Evolutionary conservation across 2,888 invertebrate genomes (phyloP).

Genomic region (Leucophora obtusa): DNA sequence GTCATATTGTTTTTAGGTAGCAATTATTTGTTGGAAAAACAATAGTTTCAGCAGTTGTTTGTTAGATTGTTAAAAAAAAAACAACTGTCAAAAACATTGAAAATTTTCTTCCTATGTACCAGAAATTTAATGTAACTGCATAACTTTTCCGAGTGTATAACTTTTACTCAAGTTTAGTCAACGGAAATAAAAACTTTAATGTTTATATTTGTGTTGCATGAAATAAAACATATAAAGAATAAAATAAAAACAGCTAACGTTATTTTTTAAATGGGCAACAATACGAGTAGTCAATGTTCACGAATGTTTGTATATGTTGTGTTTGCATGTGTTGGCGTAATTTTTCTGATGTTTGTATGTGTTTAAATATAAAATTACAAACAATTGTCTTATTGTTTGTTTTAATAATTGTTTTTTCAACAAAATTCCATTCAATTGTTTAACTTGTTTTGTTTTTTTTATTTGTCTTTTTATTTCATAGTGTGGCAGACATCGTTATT

Average conservation of each 20-base stretch:
- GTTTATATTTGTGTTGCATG: slow-evolving; percentile 34
- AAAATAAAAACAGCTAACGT: slow-evolving; percentile 22
- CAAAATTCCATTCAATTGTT: slow-evolving; percentile 25
- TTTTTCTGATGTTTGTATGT: neutral
- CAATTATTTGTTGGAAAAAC: no score
- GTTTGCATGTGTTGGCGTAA: no score
- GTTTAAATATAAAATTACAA: slow-evolving; percentile 24
- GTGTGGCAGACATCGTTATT: slow-evolving; percentile 30
- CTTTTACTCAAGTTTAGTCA: slow-evolving; percentile 54
- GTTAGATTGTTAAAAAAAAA: no score
- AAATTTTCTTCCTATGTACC: no score
- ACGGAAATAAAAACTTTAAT: slow-evolving; percentile 55
- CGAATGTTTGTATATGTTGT: slow-evolving; percentile 2
- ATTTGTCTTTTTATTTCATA: slow-evolving; percentile 7
- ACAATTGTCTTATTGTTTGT: slow-evolving; percentile 52
- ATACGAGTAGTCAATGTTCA: no score
- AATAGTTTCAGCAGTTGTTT: no score
- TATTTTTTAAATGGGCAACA: slow-evolving; percentile 31
- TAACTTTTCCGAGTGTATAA: slow-evolving; percentile 52
- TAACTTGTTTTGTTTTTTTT: neutral
- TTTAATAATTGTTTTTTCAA: slow-evolving; percentile 22
- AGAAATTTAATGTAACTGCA: no score
- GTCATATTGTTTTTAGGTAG: no score
- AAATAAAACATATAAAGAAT: slow-evolving; percentile 32
- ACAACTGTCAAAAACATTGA: no score